phyloP scores from a whole-genome alignment of 2,888 invertebrate genomes.

The Limnephilus rhombicus region DNA sequence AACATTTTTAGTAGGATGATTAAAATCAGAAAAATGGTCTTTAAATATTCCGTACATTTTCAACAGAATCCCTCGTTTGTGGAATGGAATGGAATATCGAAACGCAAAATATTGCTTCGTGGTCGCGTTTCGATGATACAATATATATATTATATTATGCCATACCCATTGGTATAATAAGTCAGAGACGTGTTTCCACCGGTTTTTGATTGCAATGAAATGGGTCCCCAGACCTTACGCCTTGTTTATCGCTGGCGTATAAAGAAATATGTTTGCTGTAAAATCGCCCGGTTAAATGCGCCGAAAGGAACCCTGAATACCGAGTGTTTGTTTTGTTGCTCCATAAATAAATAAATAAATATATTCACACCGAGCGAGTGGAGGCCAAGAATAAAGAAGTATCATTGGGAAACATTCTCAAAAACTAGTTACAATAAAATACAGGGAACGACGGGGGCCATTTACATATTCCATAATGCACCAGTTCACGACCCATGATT shows the following conservation, averaged over 20 bases:
- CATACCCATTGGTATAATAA: background rate
- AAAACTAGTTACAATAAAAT: constrained; percentile 5
- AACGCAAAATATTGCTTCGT: no score
- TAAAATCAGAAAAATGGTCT: no score
- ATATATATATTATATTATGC: no score
- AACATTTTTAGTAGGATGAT: no score
- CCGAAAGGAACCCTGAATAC: background rate
- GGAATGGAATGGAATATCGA: no score
- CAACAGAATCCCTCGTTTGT: no score
- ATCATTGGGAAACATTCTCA: background rate
- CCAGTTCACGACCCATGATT: background rate
- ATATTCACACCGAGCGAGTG: background rate
- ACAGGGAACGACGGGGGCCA: background rate
- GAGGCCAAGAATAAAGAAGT: background rate
- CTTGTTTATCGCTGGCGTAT: background rate
- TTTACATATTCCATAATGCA: constrained; percentile 25
- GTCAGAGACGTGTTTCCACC: background rate
- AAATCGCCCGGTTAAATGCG: background rate
- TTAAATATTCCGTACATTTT: no score
- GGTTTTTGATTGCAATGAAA: background rate
- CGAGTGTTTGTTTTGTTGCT: background rate
- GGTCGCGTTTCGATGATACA: no score
- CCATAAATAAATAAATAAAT: constrained; percentile 1
- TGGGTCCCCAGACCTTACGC: background rate
- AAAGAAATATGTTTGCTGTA: background rate